These are phyloP conservation scores for Isotomurus palustris DNA, from an alignment of 2,888 invertebrate genomes.

Conservation along the genomic window DNA sequence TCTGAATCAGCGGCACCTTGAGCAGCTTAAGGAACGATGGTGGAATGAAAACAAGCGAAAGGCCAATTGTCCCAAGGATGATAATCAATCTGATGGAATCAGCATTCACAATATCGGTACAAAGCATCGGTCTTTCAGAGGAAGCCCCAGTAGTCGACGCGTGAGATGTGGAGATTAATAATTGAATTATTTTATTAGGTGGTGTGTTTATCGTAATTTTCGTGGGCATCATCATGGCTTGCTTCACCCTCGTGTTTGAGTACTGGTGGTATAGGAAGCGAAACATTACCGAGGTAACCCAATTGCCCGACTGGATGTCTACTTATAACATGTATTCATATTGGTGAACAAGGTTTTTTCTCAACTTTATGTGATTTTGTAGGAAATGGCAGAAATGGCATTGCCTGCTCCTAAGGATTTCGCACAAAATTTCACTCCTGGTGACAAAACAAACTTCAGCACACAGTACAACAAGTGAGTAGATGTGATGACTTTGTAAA, in stretches of 20 bases:
- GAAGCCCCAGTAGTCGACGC: too few species aligned
- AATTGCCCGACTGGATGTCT: too few species aligned
- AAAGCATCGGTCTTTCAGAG: too few species aligned
- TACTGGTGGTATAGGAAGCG: conserved; percentile 75
- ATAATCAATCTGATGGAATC: conserved; percentile 93
- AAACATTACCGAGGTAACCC: conserved; percentile 44
- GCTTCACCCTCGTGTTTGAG: conserved; percentile 84
- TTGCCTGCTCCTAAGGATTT: conserved; percentile 44
- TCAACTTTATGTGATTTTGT: too few species aligned
- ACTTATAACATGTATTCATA: too few species aligned
- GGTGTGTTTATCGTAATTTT: conserved; percentile 92
- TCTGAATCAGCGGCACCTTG: conserved; percentile 85
- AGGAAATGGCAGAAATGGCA: conserved; percentile 46
- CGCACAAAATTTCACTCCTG: conserved; percentile 24
- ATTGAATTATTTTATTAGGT: conserved; percentile 25
- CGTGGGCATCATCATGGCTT: conserved; percentile 87
- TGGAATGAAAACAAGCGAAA: conserved; percentile 83
- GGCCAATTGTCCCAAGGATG: conserved; percentile 74
- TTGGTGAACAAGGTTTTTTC: too few species aligned
- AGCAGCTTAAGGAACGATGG: conserved; percentile 93
- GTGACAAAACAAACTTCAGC: conserved; percentile 46
- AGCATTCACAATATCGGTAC: conserved; percentile 93
- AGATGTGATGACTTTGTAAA: not conserved
- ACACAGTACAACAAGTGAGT: conserved; percentile 45
- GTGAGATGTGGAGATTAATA: too few species aligned